Percentiles rank a stretch among this genome's conserved stretches.
These are phyloP conservation scores for Sebastes hubbsi DNA, from an alignment of 2,797 vertebrate species.

Conservation along the genomic window DNA sequence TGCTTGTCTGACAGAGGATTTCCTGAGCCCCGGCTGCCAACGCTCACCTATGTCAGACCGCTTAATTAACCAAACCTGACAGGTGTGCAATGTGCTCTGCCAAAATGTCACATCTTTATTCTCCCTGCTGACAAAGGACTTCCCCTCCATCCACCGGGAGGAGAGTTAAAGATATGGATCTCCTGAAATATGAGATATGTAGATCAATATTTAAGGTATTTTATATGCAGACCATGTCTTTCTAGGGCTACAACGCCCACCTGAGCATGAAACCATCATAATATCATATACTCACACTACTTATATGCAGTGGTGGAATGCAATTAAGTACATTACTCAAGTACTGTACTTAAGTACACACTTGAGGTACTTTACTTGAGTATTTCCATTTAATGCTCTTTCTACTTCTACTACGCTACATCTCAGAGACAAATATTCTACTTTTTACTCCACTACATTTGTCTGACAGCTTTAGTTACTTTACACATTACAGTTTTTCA, in stretches of 20 bases:
- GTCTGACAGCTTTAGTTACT: background rate
- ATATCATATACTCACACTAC: background rate
- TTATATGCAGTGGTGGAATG: background rate
- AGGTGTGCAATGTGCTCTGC: constrained; percentile 7
- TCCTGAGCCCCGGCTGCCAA: constrained; percentile 32
- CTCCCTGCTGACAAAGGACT: background rate
- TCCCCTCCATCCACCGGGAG: background rate
- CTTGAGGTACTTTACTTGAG: background rate
- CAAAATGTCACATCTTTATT: constrained; percentile 30
- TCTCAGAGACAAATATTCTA: background rate
- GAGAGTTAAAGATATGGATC: background rate
- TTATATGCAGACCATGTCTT: background rate
- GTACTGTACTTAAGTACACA: background rate
- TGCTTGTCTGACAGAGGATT: constrained; percentile 29
- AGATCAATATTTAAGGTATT: background rate
- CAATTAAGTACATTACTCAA: background rate
- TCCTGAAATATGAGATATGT: background rate
- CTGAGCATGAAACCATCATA: background rate
- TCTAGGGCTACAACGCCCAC: background rate
- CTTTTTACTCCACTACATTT: background rate
- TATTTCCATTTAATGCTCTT: background rate
- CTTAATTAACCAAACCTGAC: constrained; percentile 50
- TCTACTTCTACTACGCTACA: background rate
- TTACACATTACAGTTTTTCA: background rate
- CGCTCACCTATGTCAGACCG: constrained; percentile 32